phyloP scores from a whole-genome alignment of 1,140 invertebrate species.

The Chrysoperla carnea region DNA sequence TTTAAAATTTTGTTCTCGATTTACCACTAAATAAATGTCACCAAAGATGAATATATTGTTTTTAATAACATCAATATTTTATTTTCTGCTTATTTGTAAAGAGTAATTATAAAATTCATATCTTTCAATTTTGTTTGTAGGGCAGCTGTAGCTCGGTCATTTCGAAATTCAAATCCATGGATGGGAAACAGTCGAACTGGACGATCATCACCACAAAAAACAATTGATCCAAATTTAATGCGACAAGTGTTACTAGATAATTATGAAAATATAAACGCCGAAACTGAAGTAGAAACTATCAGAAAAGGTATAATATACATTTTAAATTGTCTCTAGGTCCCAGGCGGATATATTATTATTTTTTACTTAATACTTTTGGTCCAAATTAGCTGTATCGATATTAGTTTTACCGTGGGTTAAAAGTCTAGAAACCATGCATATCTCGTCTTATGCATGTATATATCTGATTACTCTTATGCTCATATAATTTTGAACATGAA shows the following conservation, averaged over 20 bases:
- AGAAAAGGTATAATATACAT: conserved; percentile 18
- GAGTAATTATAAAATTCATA: too few relatives aligned
- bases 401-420: too few relatives aligned
- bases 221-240: conserved; percentile 51
- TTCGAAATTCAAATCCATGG: conserved; percentile 33
- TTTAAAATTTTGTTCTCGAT: too few relatives aligned
- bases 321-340: background rate
- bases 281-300: conserved; percentile 10
- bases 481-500: too few relatives aligned
- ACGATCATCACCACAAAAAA: conserved; percentile 31
- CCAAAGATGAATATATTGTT: too few relatives aligned
- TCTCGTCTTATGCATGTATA: too few relatives aligned
- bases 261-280: conserved; percentile 33
- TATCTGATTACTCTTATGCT: too few relatives aligned
- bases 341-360: too few relatives aligned
- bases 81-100: background rate
- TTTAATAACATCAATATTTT: background rate
- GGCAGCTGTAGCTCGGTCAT: conserved; percentile 40
- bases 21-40: too few relatives aligned
- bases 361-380: too few relatives aligned
- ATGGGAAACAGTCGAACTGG: conserved; percentile 36
- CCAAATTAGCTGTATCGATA: too few relatives aligned
- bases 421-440: too few relatives aligned
- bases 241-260: conserved; percentile 45
- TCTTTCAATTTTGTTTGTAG: conserved; percentile 32